phyloP scores from a whole-genome alignment of 2,797 vertebrate genomes.

The Spondyliosoma cantharus region DNA sequence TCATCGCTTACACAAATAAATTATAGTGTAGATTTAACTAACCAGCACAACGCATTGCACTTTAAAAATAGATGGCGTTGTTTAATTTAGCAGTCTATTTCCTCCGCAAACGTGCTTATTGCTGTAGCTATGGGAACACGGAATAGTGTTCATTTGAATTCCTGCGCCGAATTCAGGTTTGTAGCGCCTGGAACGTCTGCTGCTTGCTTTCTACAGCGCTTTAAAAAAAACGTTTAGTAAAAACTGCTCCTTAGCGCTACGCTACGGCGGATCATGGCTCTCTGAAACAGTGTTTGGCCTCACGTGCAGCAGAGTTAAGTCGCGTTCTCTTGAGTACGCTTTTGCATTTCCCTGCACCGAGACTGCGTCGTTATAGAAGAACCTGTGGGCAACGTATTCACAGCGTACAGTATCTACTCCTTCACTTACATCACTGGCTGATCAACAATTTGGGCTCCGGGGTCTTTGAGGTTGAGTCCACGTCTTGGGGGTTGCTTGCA shows the following conservation, averaged over 20 bases:
- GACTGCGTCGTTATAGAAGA: neutral
- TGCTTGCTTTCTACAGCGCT: neutral
- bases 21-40: constrained; percentile 3
- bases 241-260: neutral
- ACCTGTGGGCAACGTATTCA: constrained; percentile 7
- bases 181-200: neutral
- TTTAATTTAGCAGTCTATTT: neutral
- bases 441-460: neutral
- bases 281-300: too few species aligned
- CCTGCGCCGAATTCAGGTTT: neutral
- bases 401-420: neutral
- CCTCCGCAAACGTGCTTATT: neutral
- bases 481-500: neutral
- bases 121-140: neutral
- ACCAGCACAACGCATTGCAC: neutral
- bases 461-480: neutral
- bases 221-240: neutral
- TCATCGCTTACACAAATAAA: constrained; percentile 1
- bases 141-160: neutral
- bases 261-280: neutral
- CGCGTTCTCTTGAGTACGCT: neutral
- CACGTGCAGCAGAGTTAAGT: neutral
- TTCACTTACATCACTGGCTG: neutral
- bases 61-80: neutral
- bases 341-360: neutral